Evolutionary conservation across 2,888 invertebrate genomes (phyloP).

Genomic region (Caenorhabditis plicata): DNA sequence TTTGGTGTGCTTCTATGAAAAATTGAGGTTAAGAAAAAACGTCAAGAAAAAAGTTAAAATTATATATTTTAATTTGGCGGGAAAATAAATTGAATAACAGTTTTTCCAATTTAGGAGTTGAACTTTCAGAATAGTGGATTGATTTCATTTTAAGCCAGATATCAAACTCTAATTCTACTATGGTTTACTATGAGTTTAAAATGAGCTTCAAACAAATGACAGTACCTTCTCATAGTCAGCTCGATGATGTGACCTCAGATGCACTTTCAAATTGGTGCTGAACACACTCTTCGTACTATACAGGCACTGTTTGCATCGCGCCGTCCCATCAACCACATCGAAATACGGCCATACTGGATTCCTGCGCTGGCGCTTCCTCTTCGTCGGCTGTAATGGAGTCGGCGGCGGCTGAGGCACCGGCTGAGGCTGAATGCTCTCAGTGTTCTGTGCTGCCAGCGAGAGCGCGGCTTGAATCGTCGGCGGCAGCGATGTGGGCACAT

Average conservation of each 20-base stretch:
- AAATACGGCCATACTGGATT: slow-evolving; percentile 62
- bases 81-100: too few species aligned
- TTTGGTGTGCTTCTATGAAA: too few species aligned
- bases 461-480: slow-evolving; percentile 20
- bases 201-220: not conserved
- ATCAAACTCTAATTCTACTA: too few species aligned
- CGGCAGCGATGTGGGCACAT: slow-evolving; percentile 9
- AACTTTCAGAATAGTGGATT: too few species aligned
- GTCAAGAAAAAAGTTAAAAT: too few species aligned
- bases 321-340: slow-evolving; percentile 51
- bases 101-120: too few species aligned
- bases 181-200: not conserved
- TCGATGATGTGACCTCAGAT: slow-evolving; percentile 58
- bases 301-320: slow-evolving; percentile 55
- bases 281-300: slow-evolving; percentile 59
- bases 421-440: slow-evolving; percentile 24
- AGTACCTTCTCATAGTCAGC: slow-evolving; percentile 54
- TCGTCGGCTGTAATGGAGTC: slow-evolving; percentile 38
- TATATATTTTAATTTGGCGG: too few species aligned
- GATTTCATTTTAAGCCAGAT: too few species aligned
- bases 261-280: slow-evolving; percentile 60
- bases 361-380: slow-evolving; percentile 54
- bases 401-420: slow-evolving; percentile 14
- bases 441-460: slow-evolving; percentile 16
- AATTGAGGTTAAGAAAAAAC: too few species aligned